Evolutionary conservation across 2,888 invertebrate genomes (phyloP).

Genomic region (Cantharis rustica): DNA sequence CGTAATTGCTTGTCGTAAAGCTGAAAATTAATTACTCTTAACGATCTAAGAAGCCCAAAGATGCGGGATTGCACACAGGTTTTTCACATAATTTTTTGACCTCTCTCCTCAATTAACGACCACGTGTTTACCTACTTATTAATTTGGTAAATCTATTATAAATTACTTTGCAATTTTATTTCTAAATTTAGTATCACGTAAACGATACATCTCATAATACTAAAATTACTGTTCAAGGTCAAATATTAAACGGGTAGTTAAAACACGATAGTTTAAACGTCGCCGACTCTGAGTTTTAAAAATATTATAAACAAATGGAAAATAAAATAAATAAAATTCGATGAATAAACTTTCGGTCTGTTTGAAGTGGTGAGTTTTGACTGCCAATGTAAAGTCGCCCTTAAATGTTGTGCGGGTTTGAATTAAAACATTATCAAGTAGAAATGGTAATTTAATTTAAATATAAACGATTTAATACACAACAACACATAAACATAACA

Average conservation of each 20-base stretch:
- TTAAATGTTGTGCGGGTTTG: neutral
- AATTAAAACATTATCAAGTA: constrained; percentile 12
- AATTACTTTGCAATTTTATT: neutral
- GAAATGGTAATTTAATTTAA: neutral
- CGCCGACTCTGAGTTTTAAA: neutral
- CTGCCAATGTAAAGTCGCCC: neutral
- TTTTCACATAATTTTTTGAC: neutral
- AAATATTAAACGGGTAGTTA: neutral
- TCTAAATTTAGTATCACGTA: neutral
- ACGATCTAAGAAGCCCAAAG: neutral
- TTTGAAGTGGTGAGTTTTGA: neutral
- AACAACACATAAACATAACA: constrained; percentile 12
- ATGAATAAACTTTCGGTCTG: neutral
- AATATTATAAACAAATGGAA: neutral
- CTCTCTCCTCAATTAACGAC: neutral
- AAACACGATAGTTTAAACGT: neutral
- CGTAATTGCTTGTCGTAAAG: neutral
- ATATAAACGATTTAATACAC: constrained; percentile 3
- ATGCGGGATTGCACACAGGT: neutral
- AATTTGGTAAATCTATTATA: neutral
- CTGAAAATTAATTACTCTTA: neutral
- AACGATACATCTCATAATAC: neutral
- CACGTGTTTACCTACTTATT: neutral
- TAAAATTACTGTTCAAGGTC: neutral
- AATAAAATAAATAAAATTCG: neutral